phyloP scores from a whole-genome alignment of 2,797 vertebrate species.

The Trachurus trachurus region DNA sequence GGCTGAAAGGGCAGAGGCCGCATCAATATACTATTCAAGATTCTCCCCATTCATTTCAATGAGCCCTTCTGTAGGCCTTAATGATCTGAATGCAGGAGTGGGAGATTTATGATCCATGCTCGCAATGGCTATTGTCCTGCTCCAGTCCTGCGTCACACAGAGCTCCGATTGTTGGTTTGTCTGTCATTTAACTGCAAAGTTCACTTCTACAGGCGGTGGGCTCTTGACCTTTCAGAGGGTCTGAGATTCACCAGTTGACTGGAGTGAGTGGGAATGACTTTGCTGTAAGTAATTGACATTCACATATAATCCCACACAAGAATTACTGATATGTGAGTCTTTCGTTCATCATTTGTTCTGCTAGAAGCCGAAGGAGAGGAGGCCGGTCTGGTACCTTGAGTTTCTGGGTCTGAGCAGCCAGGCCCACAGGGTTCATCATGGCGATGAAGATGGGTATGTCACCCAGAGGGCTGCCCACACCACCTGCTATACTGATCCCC shows the following conservation, averaged over 20 bases:
- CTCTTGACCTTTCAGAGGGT: conserved; percentile 55
- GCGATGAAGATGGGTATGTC: conserved; percentile 98
- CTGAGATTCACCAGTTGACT: conserved; percentile 9
- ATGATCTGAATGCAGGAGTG: conserved; percentile 63
- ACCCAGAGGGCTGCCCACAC: conserved; percentile 95
- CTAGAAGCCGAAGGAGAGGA: neutral
- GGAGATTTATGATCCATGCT: conserved; percentile 75
- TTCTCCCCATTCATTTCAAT: conserved; percentile 50
- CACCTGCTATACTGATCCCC: conserved; percentile 96
- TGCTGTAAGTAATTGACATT: conserved; percentile 3
- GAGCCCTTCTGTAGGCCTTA: conserved; percentile 54
- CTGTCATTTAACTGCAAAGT: conserved; percentile 47
- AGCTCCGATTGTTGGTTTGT: conserved; percentile 62
- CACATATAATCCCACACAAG: conserved; percentile 31
- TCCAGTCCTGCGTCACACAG: conserved; percentile 61
- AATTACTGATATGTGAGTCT: conserved; percentile 32
- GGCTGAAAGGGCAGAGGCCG: conserved; percentile 46
- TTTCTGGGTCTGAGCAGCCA: conserved; percentile 96
- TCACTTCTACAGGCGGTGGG: conserved; percentile 41
- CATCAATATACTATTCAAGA: conserved; percentile 59
- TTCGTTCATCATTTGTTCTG: neutral
- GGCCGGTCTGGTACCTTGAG: conserved; percentile 86
- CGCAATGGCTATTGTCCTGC: conserved; percentile 66
- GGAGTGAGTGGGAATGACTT: conserved; percentile 46
- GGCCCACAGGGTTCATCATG: conserved; percentile 97